phyloP scores from a whole-genome alignment of 1,140 invertebrate genomes.

The Calliopsis andreniformis region DNA sequence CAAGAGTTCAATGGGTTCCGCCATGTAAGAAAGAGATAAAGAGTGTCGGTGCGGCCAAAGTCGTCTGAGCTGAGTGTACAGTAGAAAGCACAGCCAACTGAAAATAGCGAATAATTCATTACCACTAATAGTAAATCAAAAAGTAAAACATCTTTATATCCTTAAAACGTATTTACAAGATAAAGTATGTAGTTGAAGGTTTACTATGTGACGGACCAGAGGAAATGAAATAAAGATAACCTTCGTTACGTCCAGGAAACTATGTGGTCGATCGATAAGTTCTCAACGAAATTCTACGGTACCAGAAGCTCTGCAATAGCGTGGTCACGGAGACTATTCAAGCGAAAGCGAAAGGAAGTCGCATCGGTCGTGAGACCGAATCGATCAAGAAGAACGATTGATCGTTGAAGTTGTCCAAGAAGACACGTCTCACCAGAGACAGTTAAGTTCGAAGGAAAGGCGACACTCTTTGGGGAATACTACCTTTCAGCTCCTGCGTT shows the following conservation, averaged over 20 bases:
- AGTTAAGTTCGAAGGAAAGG: constrained; percentile 52
- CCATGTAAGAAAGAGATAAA: too few relatives aligned
- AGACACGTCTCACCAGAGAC: constrained; percentile 43
- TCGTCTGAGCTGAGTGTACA: too few relatives aligned
- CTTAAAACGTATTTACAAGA: too few relatives aligned
- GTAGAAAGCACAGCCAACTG: too few relatives aligned
- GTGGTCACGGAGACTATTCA: background rate
- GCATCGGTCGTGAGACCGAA: constrained; percentile 36
- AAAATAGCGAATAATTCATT: too few relatives aligned
- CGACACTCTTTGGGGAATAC: constrained; percentile 40
- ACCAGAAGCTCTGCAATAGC: background rate
- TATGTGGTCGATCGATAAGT: constrained; percentile 11
- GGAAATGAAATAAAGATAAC: background rate
- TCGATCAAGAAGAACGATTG: constrained; percentile 42
- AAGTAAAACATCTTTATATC: too few relatives aligned
- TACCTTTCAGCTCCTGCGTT: background rate
- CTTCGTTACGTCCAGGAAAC: background rate
- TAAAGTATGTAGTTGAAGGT: too few relatives aligned
- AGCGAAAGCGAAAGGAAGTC: constrained; percentile 1
- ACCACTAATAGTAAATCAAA: too few relatives aligned
- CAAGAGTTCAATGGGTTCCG: too few relatives aligned
- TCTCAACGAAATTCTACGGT: constrained; percentile 1
- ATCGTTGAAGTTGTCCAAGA: constrained; percentile 22
- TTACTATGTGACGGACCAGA: too few relatives aligned
- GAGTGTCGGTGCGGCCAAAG: too few relatives aligned